Base-by-base conservation (phyloP, 2,888 invertebrate genomes). In the Andrena bucephala region DNA sequence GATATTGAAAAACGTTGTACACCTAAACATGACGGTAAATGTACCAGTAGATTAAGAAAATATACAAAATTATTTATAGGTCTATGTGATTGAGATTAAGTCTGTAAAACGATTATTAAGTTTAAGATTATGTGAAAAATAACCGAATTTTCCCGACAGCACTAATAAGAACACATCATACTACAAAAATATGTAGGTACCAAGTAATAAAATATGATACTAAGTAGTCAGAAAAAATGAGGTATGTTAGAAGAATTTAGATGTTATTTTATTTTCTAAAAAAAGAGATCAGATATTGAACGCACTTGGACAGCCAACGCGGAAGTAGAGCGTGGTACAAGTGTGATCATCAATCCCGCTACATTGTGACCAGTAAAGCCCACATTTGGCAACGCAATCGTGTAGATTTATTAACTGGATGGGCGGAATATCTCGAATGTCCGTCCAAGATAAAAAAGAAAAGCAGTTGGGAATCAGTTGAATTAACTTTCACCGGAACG, bases 341-440 rank as follows among this genome's bases (percentile, higher is more conserved):
- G 80, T 83, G 85, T 75, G 80, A 75, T 57, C 85, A 85, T 85
- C 75, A 85, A 77, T 85, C 77, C 62, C 57, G 66, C 27, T 72
- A 80, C 85, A 85, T 85, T 85, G 84, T 85, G 74, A 67, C 59
- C 78, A 68, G 62, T 62, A 63, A 68, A 77, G 54, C 69, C 83
- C 20, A 65, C 63, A 66, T 82, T 82, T 83, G 83, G 77, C 83
- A 84, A 77, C 63, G 73, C 7, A 52, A 48, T 31, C 36, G n/a
- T 27, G 70, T 24, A 33, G 57, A 79, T 83, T 84, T 76, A 74
- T 84, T 77, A 80, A 77, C 54, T n/a, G 48, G 72, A 77, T 65
- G 20, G 24, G 50, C 77, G 68, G 63, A 69, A 72, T 75, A 67
- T 50, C 24, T 50, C 36, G 69, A 16, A 65, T 8, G 6, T 42